Percentiles rank a stretch among this genome's conserved stretches.
phyloP scores from a whole-genome alignment of 2,797 vertebrate species.

The Channa striata region DNA sequence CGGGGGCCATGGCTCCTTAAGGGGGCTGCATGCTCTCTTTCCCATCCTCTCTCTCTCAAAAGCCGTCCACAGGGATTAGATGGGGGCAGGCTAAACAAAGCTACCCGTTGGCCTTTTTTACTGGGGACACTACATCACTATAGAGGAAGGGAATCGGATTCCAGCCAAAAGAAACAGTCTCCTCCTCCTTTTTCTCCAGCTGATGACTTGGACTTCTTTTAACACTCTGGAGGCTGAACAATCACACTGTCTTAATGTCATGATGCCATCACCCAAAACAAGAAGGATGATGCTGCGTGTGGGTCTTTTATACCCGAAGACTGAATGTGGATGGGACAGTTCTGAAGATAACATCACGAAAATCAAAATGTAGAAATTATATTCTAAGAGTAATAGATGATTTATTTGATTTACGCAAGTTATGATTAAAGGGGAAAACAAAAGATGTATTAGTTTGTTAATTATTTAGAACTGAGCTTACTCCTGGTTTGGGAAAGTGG shows the following conservation, averaged over 20 bases:
- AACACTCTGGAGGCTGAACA: slow-evolving; percentile 9
- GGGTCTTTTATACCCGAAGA: slow-evolving; percentile 9
- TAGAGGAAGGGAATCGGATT: slow-evolving; percentile 51
- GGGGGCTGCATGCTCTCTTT: slow-evolving; percentile 70
- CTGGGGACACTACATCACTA: slow-evolving; percentile 60
- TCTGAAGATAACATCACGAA: not conserved
- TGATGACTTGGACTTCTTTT: slow-evolving; percentile 50
- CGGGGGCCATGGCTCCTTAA: slow-evolving; percentile 82
- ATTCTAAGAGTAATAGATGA: too few species aligned
- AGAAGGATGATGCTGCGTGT: slow-evolving; percentile 7
- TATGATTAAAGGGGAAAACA: not conserved
- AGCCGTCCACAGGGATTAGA: slow-evolving; percentile 71
- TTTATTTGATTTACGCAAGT: not conserved
- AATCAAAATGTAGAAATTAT: too few species aligned
- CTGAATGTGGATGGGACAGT: slow-evolving; percentile 1
- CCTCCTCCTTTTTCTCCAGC: slow-evolving; percentile 25
- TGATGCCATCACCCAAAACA: slow-evolving; percentile 40
- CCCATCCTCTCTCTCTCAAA: slow-evolving; percentile 50
- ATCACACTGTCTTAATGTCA: slow-evolving; percentile 23
- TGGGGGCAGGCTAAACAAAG: slow-evolving; percentile 82
- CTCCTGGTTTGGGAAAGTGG: not conserved
- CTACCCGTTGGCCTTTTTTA: slow-evolving; percentile 60
- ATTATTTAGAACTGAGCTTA: not conserved
- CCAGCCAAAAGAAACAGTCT: slow-evolving; percentile 11
- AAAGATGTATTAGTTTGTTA: not conserved